Evolutionary conservation across 1,140 invertebrate species (phyloP), one percentile per base, ranked within the genome.

Genomic region (Drosophila mauritiana): DNA sequence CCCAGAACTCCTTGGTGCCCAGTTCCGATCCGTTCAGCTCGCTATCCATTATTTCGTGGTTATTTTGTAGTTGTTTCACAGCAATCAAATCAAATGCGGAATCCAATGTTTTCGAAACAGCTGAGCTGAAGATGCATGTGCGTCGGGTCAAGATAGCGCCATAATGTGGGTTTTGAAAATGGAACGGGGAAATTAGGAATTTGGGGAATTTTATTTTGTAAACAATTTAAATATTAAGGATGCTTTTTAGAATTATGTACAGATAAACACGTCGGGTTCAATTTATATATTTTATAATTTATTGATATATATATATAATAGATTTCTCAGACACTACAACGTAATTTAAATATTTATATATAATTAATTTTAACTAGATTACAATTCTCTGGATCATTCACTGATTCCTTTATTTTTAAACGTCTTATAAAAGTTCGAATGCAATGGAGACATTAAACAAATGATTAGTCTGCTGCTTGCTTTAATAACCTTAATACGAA

Each of bases 1-100:
- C 96, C 98, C 98, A 99, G 92, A 96, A 97, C 43, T 96, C 94
- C 75, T 95, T 94, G 0, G 96, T 97, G 22, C 97, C 97, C 40
- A 98, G 92, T 91, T 96, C 95, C 0, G 96, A 97, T 1, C 95
- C 92, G 48, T 94, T 31, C 31, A 31, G 86, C 91, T 97, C 96
- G 58, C 69, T 67, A 2, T 77, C 93, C 93, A 53, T 84, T 37
- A 4, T 72, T 46, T 2, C 7, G 8, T 31, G 31, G 8, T 8
- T 31, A 31, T 31, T 31, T 31, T 31, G 31, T 31, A 31, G 1
- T 10, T 31, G 8, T 10, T 31, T 10, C 8, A 1, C 7, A 31
- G 31, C 17, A 10, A 7, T 6, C 31, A 31, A 11, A 8, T 20
- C 8, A 8, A 25, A 52, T 20, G 27, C 4, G 17, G 13, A 3